Conservation (phyloP, 2,113 vertebrate species). For the Lagopus muta region DNA sequence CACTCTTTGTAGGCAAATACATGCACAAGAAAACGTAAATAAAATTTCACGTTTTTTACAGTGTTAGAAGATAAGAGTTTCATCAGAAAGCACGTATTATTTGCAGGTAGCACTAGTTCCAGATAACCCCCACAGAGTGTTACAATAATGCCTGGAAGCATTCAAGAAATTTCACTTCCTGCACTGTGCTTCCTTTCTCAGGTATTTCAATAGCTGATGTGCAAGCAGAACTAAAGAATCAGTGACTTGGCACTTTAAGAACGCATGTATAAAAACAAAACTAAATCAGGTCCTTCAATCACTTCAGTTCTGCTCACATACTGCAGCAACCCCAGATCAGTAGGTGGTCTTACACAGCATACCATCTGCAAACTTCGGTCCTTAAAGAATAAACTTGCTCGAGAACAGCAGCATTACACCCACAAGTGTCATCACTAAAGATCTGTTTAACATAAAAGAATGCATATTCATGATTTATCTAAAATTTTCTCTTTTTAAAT, state of each 20-base stretch:
- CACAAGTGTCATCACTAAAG: constrained; percentile 37
- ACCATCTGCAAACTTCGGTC: constrained; percentile 39
- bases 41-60: not conserved
- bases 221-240: not conserved
- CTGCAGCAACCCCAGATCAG: constrained; percentile 20
- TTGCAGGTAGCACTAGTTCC: not conserved
- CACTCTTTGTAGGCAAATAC: not conserved
- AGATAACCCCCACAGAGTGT: not conserved
- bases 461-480: constrained; percentile 16
- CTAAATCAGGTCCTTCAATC: not conserved
- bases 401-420: constrained; percentile 53
- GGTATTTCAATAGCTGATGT: not conserved
- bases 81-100: not conserved
- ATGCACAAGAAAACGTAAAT: not conserved
- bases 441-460: constrained; percentile 17
- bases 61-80: not conserved
- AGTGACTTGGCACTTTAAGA: not conserved
- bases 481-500: constrained; percentile 13
- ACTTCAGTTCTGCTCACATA: constrained; percentile 1
- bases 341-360: constrained; percentile 40
- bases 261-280: not conserved
- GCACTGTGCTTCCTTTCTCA: not conserved
- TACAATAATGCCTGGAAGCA: not conserved
- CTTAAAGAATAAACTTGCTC: constrained; percentile 26
- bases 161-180: not conserved